Percentiles rank a stretch among this genome's conserved stretches.
phyloP scores from a whole-genome alignment of 2,888 invertebrate genomes.

The Petrolisthes manimaculis region DNA sequence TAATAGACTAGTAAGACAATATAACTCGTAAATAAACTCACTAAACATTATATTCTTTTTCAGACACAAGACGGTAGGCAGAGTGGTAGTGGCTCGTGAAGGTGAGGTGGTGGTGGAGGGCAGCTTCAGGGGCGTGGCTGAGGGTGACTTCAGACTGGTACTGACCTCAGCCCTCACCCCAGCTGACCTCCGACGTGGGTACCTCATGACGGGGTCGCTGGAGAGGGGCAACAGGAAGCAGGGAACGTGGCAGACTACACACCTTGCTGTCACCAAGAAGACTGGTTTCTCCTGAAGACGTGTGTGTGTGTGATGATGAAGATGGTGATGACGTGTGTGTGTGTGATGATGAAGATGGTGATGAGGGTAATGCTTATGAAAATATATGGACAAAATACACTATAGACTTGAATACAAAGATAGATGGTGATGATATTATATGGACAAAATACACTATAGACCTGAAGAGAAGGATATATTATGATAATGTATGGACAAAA shows the following conservation, averaged over 20 bases:
- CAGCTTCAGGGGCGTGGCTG: slow-evolving; percentile 40
- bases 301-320: background rate
- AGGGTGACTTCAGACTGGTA: slow-evolving; percentile 50
- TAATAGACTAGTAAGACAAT: no score
- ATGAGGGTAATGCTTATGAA: no score
- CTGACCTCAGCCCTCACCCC: slow-evolving; percentile 52
- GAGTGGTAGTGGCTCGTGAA: slow-evolving; percentile 43
- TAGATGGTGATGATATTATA: no score
- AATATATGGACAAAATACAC: no score
- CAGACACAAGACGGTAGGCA: slow-evolving; percentile 56
- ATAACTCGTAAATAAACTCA: no score
- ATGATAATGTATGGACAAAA: no score
- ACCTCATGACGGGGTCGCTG: slow-evolving; percentile 54
- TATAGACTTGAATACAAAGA: no score
- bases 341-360: no score
- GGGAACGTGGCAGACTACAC: slow-evolving; percentile 54
- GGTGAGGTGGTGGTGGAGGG: slow-evolving; percentile 56
- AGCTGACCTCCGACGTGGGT: slow-evolving; percentile 50
- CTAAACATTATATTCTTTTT: background rate
- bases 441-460: no score
- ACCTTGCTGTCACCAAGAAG: slow-evolving; percentile 50
- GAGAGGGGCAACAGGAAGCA: slow-evolving; percentile 50
- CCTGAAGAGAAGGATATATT: no score
- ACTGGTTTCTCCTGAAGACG: slow-evolving; percentile 39
- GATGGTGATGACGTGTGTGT: no score